phyloP scores from a whole-genome alignment of 2,888 invertebrate genomes.

The Diploptera punctata region DNA sequence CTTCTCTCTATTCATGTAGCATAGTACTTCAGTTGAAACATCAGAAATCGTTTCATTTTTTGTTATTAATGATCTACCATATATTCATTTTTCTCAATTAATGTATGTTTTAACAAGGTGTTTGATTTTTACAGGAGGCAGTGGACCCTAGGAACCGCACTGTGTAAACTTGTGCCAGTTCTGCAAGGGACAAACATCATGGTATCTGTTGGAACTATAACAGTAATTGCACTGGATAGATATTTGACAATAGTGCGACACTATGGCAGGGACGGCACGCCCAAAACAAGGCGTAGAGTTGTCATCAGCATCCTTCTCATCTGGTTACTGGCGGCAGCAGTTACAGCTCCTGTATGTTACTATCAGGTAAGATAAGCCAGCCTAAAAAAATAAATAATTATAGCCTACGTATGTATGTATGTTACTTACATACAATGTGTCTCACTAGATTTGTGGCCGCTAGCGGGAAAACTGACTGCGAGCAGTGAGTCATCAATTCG shows the following conservation, averaged over 20 bases:
- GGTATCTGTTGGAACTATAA: constrained; percentile 66
- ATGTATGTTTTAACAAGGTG: too few species aligned
- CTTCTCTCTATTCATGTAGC: too few species aligned
- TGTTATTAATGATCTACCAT: too few species aligned
- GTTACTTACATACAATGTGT: too few species aligned
- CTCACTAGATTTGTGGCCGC: too few species aligned
- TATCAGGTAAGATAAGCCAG: constrained; percentile 49
- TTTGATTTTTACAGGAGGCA: constrained; percentile 49
- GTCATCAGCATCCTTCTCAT: constrained; percentile 48
- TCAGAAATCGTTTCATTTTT: too few species aligned
- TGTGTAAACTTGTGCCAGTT: constrained; percentile 65
- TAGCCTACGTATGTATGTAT: too few species aligned
- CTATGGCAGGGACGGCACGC: constrained; percentile 41
- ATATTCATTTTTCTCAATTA: too few species aligned
- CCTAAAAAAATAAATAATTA: too few species aligned
- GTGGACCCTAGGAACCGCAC: constrained; percentile 62
- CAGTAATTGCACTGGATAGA: constrained; percentile 60
- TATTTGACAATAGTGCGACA: constrained; percentile 56
- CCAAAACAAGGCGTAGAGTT: constrained; percentile 46
- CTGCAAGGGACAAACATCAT: constrained; percentile 64
- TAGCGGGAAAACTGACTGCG: too few species aligned
- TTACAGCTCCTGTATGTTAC: constrained; percentile 48
- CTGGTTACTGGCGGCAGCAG: constrained; percentile 48
- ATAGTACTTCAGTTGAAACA: too few species aligned
- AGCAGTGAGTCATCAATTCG: too few species aligned